Evolutionary conservation across 2,797 vertebrate genomes (phyloP), one percentile per base, ranked within the genome.

Genomic region (Esox masquinongy): DNA sequence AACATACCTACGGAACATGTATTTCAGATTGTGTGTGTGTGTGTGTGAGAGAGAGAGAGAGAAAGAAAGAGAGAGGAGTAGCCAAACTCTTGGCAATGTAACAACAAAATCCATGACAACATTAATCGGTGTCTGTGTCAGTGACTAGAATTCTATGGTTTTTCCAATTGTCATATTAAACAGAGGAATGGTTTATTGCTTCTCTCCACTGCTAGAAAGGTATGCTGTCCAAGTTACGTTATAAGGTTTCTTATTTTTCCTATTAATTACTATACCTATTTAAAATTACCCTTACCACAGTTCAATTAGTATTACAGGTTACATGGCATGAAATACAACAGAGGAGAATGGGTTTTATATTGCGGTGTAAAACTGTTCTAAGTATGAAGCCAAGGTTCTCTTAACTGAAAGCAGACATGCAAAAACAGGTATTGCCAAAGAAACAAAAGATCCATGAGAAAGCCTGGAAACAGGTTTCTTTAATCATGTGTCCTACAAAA

Each of bases 321-420:
- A 80, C 49, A 76, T 6, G 11, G 76, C 85, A 70, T 76, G 17
- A 50, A 71, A 22, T 47, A 76, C 77, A 78, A 75, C 71, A 69
- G 70, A 73, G 43, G 31, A 72, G 79, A 79, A 63, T 50, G 16
- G 49, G 9, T 14, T 26, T 61, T 61, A 24, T 61, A 12, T 4
- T 61, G 22, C 63, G 36, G 73, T 76, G 74, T 87, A 74, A 71
- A 61, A 73, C 56, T 22, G 24, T 19, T 5, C 4, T 59, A 59
- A 77, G 16, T 74, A 56, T 77, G 75, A 75, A 61, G 73, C 79
- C 77, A 79, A 34, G 67, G 71, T 74, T 80, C 67, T 67, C 80
- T 64, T 85, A 84, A 90, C 78, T 73, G 73, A 80, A 73, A 87
- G 59, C 88, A 90, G 82, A 90, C 89, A 80, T 74, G 61, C 82